Evolutionary conservation across 2,888 invertebrate genomes (phyloP).

Genomic region (Amitus sp.): DNA sequence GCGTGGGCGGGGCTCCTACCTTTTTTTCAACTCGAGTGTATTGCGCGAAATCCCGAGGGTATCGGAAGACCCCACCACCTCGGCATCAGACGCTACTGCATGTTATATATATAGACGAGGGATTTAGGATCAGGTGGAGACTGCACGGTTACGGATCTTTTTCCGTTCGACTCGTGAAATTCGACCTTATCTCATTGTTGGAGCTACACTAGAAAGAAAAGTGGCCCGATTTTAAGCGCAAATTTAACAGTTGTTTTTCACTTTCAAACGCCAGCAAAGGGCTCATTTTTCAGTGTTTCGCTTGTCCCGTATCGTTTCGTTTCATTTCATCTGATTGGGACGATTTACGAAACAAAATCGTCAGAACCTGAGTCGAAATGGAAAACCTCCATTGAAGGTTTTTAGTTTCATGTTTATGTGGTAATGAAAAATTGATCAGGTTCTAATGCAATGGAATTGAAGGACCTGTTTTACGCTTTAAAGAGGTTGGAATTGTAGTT

Average conservation of each 20-base stretch:
- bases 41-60: conserved; percentile 43
- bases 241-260: conserved; percentile 29
- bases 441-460: too few species aligned
- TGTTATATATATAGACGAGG: conserved; percentile 25
- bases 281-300: conserved; percentile 19
- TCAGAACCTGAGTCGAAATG: too few species aligned
- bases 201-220: conserved; percentile 8
- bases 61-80: conserved; percentile 31
- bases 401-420: too few species aligned
- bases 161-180: conserved; percentile 6
- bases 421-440: too few species aligned
- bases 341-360: not conserved
- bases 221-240: conserved; percentile 24
- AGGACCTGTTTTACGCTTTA: too few species aligned
- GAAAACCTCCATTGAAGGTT: too few species aligned
- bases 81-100: conserved; percentile 14
- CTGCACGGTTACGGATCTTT: conserved; percentile 43
- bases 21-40: conserved; percentile 44
- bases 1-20: not conserved
- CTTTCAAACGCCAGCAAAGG: not conserved
- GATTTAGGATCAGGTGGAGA: conserved; percentile 39
- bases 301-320: conserved; percentile 9
- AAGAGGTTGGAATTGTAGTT: too few species aligned
- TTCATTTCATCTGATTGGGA: not conserved
- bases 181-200: conserved; percentile 15